Evolutionary conservation across 2,888 invertebrate genomes (phyloP).

Genomic region (Lissocephala sabroskyi): DNA sequence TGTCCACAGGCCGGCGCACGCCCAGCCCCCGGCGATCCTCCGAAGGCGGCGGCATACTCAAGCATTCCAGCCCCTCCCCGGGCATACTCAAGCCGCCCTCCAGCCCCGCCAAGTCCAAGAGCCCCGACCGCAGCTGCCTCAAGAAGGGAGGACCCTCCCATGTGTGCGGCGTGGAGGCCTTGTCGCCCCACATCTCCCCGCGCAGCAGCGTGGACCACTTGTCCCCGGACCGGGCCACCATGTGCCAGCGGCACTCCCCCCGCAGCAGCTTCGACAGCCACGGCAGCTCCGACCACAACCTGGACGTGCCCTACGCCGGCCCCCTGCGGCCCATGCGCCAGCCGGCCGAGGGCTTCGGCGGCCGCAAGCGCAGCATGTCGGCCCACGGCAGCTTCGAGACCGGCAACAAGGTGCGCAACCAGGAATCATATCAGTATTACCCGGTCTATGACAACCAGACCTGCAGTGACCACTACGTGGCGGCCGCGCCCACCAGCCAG

Average conservation of each 20-base stretch:
- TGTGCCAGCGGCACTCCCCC: slow-evolving; percentile 69
- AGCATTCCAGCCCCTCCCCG: slow-evolving; percentile 63
- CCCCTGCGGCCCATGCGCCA: slow-evolving; percentile 23
- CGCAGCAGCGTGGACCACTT: slow-evolving; percentile 70
- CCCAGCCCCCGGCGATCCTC: slow-evolving; percentile 70
- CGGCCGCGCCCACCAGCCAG: slow-evolving; percentile 51
- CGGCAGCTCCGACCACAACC: slow-evolving; percentile 66
- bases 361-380: slow-evolving; percentile 70
- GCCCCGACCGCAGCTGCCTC: slow-evolving; percentile 70
- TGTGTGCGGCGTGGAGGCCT: slow-evolving; percentile 67
- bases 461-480: slow-evolving; percentile 69
- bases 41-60: slow-evolving; percentile 70
- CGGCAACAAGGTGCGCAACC: slow-evolving; percentile 35
- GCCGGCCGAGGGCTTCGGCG: slow-evolving; percentile 16
- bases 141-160: slow-evolving; percentile 69
- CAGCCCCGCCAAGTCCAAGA: slow-evolving; percentile 70
- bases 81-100: slow-evolving; percentile 69
- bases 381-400: slow-evolving; percentile 71
- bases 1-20: slow-evolving; percentile 63
- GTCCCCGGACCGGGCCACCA: slow-evolving; percentile 68
- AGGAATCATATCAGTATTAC: slow-evolving; percentile 71
- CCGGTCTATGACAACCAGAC: slow-evolving; percentile 71
- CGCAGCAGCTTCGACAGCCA: slow-evolving; percentile 71
- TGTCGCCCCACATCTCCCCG: slow-evolving; percentile 70
- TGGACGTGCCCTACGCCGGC: slow-evolving; percentile 61